These are phyloP conservation scores for Cathartes aura DNA, from an alignment of 2,113 vertebrate genomes.

Conservation along the genomic window DNA sequence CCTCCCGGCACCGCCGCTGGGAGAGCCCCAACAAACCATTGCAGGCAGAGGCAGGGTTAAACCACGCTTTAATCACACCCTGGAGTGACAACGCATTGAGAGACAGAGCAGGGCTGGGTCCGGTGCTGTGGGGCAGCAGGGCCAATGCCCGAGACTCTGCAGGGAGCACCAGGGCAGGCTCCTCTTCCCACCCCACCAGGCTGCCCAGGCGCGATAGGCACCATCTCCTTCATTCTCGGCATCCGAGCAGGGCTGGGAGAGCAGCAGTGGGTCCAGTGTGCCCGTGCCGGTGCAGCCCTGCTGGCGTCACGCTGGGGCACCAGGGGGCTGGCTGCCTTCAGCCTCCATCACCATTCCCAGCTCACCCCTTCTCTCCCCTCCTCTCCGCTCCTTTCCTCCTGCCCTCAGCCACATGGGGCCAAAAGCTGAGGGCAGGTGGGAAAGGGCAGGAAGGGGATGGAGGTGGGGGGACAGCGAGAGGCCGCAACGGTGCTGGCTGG, in stretches of 20 bases:
- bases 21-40: neutral
- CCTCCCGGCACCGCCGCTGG: neutral
- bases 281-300: neutral
- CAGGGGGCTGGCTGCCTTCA: neutral
- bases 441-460: neutral
- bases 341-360: neutral
- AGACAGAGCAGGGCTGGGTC: neutral
- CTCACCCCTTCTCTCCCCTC: neutral
- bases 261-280: neutral
- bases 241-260: neutral
- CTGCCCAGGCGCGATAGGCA: rapidly evolving
- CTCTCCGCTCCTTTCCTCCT: neutral
- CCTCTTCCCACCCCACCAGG: neutral
- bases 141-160: rapidly evolving
- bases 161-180: neutral
- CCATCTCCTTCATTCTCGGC: neutral
- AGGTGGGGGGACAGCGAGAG: neutral
- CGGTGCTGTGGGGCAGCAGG: rapidly evolving
- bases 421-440: neutral
- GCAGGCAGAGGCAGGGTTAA: neutral
- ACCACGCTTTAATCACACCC: constrained; percentile 25
- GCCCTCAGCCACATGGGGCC: neutral
- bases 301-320: neutral
- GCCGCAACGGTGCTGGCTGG: neutral
- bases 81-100: neutral